These are phyloP conservation scores for Isoperla grammatica DNA, from an alignment of 2,888 invertebrate species.

Conservation along the genomic window DNA sequence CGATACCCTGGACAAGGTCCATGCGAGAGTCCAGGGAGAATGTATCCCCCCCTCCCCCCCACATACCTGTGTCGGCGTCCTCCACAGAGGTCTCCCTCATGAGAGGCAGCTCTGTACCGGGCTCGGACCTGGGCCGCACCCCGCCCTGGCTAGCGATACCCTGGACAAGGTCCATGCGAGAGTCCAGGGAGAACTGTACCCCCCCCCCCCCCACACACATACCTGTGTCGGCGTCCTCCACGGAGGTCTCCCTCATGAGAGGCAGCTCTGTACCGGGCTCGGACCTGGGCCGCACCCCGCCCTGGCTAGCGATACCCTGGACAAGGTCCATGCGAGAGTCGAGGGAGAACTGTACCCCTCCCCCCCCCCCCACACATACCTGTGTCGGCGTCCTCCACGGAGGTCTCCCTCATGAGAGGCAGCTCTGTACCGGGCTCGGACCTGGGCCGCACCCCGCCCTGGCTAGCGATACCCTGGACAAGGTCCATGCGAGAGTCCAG, in stretches of 20 bases:
- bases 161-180: conserved; percentile 84
- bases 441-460: no score
- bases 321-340: conserved; percentile 89
- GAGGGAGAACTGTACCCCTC: no score
- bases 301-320: conserved; percentile 46
- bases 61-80: not conserved
- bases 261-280: conserved; percentile 11
- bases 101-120: conserved; percentile 1
- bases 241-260: conserved; percentile 23
- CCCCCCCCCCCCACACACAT: conserved; percentile 48
- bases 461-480: no score
- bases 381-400: no score
- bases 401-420: no score
- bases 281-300: conserved; percentile 16
- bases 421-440: no score
- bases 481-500: no score
- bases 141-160: conserved; percentile 37
- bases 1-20: conserved; percentile 69
- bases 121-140: conserved; percentile 16
- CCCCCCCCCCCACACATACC: no score
- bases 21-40: conserved; percentile 86
- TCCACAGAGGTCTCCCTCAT: conserved; percentile 26
- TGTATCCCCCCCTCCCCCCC: no score
- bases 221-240: conserved; percentile 12
- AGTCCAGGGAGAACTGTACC: conserved; percentile 87